A percentile compares a stretch with the other conserved stretches of the same genome.
Conservation (phyloP, 2,113 vertebrate species). For the Tautogolabrus adspersus region DNA sequence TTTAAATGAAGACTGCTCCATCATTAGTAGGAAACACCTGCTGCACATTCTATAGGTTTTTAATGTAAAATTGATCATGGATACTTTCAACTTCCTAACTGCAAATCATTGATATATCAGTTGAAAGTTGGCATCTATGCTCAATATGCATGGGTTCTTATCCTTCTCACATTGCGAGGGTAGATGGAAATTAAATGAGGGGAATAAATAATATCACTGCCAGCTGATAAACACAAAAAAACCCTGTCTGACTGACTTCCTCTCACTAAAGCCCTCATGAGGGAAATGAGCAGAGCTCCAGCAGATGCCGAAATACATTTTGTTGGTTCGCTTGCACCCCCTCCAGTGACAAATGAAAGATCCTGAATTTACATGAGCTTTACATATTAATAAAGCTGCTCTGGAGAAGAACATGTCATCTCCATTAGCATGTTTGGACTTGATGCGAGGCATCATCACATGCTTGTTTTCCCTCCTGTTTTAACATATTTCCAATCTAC, state of each 20-base stretch:
- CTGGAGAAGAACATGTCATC: no score
- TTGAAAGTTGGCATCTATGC: slow-evolving; percentile 31
- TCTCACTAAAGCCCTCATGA: slow-evolving; percentile 60
- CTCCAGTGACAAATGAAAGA: slow-evolving; percentile 59
- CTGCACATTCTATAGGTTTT: no score
- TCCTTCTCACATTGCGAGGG: slow-evolving; percentile 62
- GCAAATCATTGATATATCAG: slow-evolving; percentile 14
- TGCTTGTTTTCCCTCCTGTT: slow-evolving; percentile 12
- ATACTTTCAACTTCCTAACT: slow-evolving; percentile 1
- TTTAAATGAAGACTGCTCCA: slow-evolving; percentile 4
- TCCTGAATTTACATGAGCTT: slow-evolving; percentile 66
- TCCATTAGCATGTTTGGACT: slow-evolving; percentile 5
- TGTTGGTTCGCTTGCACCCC: slow-evolving; percentile 21
- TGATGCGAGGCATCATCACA: slow-evolving; percentile 10
- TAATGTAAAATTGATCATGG: slow-evolving; percentile 23
- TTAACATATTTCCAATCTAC: not conserved
- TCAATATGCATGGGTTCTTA: slow-evolving; percentile 30
- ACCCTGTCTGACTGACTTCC: slow-evolving; percentile 61
- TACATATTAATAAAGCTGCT: slow-evolving; percentile 68
- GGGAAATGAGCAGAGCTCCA: slow-evolving; percentile 39
- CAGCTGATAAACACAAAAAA: slow-evolving; percentile 68
- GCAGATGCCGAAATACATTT: slow-evolving; percentile 47
- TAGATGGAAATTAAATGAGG: slow-evolving; percentile 71
- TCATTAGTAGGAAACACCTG: no score
- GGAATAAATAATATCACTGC: slow-evolving; percentile 71